Evolutionary conservation across 2,797 vertebrate genomes (phyloP).

Genomic region (Sternotherus odoratus): DNA sequence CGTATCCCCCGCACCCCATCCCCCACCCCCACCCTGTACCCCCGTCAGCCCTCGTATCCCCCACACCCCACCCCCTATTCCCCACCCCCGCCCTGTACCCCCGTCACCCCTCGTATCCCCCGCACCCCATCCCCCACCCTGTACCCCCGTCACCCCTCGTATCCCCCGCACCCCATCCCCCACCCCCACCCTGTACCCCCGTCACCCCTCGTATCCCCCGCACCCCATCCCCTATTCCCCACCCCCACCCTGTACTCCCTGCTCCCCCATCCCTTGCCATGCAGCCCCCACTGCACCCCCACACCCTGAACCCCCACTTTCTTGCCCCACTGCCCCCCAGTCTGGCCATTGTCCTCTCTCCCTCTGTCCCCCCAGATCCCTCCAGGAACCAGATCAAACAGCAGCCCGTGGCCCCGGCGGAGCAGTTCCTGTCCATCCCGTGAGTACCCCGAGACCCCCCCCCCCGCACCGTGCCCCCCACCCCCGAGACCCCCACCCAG

Average conservation of each 20-base stretch:
- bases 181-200: too few species aligned
- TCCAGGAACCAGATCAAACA: not conserved
- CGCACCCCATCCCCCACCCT: too few species aligned
- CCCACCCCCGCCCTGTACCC: not conserved
- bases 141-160: rapidly evolving
- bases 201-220: not conserved
- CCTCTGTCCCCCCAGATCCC: not conserved
- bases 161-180: too few species aligned
- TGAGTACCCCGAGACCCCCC: too few species aligned
- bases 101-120: too few species aligned
- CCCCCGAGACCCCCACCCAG: too few species aligned
- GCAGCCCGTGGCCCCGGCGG: not conserved
- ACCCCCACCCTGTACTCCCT: not conserved
- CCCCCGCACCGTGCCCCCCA: too few species aligned
- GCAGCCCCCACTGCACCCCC: not conserved
- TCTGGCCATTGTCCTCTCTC: too few species aligned
- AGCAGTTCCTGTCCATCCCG: not conserved
- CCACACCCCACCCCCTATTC: rapidly evolving
- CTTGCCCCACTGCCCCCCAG: too few species aligned
- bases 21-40: not conserved
- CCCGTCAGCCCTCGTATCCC: too few species aligned
- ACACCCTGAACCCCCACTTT: not conserved
- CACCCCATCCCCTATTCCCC: not conserved
- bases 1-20: not conserved
- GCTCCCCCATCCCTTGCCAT: not conserved